These are phyloP conservation scores for Anthrax anthrax DNA, from an alignment of 2,888 invertebrate genomes.

Conservation along the genomic window DNA sequence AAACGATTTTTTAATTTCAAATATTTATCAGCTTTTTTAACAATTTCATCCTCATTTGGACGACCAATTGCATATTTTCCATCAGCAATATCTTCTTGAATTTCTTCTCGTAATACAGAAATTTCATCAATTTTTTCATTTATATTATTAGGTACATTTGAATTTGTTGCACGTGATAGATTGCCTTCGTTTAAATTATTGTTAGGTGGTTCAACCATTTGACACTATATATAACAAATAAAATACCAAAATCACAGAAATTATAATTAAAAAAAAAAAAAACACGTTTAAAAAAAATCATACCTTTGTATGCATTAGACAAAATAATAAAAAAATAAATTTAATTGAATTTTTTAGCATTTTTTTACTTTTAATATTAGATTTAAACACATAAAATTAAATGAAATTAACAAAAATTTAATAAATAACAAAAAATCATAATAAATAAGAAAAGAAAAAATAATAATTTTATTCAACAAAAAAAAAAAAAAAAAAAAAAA, in stretches of 20 bases:
- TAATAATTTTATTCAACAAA: not conserved
- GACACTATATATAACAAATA: conserved; percentile 11
- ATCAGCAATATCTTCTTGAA: conserved; percentile 16
- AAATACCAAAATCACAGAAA: not conserved
- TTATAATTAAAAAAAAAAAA: not conserved
- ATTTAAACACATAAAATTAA: not conserved
- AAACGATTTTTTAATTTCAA: not conserved
- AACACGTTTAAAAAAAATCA: too few relatives aligned
- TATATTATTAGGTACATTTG: not conserved
- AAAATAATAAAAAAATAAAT: too few relatives aligned
- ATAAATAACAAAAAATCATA: not conserved
- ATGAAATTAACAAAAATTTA: not conserved
- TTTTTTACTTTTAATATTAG: not conserved
- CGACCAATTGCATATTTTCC: conserved; percentile 12
- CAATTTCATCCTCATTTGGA: conserved; percentile 9
- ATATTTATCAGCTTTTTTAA: conserved; percentile 11
- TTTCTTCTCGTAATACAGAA: conserved; percentile 21
- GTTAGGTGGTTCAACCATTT: conserved; percentile 21
- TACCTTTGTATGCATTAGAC: too few relatives aligned
- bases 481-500: not conserved
- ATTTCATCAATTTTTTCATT: conserved; percentile 22
- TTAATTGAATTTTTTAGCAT: too few relatives aligned
- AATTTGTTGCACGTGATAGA: not conserved
- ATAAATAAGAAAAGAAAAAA: not conserved
- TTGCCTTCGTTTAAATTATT: too few relatives aligned